Conservation (phyloP, 2,797 vertebrate genomes). For the Acropternis orthonyx region DNA sequence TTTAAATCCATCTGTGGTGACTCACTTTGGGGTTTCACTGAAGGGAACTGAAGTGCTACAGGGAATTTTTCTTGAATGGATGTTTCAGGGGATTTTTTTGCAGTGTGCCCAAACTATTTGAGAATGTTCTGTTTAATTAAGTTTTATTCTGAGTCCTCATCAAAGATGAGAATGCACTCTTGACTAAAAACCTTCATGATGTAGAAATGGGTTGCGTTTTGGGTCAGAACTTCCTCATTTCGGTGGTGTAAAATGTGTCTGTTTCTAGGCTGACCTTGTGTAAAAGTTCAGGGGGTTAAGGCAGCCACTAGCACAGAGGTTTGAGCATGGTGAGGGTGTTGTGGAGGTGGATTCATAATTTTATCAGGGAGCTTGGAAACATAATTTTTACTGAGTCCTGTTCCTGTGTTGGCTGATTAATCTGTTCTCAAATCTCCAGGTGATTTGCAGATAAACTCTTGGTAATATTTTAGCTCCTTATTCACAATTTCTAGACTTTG, state of each 20-base stretch:
- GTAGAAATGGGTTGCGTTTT: not conserved
- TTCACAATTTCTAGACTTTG: not conserved
- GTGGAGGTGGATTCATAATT: not conserved
- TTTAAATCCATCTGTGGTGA: slow-evolving; percentile 4
- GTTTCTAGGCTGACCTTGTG: not conserved
- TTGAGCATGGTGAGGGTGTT: not conserved
- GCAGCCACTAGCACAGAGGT: not conserved
- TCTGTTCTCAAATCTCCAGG: not conserved
- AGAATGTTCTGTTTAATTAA: not conserved
- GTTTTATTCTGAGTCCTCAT: not conserved
- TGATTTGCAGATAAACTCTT: not conserved
- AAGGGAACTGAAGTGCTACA: slow-evolving; percentile 24
- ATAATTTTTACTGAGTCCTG: not conserved
- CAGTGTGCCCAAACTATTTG: not conserved
- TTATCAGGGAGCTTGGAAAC: not conserved
- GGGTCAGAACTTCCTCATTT: slow-evolving; percentile 34
- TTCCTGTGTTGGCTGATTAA: not conserved
- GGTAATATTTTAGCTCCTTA: not conserved
- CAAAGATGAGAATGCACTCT: not conserved
- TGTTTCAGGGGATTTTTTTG: slow-evolving; percentile 38
- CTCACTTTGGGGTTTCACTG: slow-evolving; percentile 52
- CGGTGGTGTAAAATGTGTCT: not conserved
- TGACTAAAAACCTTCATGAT: not conserved
- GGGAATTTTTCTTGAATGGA: slow-evolving; percentile 34
- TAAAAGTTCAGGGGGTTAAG: not conserved